Conservation (phyloP, 2,888 invertebrate genomes). For the Entomobrya multifasciata region DNA sequence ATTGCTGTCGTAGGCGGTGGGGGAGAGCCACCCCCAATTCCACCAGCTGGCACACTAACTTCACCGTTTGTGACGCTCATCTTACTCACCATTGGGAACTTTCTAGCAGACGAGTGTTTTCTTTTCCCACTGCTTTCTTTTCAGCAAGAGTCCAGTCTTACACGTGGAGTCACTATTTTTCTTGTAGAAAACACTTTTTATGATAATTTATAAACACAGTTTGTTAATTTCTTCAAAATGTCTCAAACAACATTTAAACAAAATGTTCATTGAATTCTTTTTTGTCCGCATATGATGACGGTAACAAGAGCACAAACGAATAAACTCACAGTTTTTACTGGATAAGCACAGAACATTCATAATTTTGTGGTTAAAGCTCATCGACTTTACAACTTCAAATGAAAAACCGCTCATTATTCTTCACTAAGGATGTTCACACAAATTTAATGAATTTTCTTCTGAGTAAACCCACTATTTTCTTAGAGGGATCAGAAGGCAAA, state of each 20-base stretch:
- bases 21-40: conserved; percentile 70
- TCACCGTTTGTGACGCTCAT: conserved; percentile 79
- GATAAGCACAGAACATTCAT: neutral
- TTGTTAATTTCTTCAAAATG: neutral
- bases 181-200: too few relatives aligned
- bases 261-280: neutral
- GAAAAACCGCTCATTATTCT: conserved; percentile 1
- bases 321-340: too few relatives aligned
- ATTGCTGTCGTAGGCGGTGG: conserved; percentile 40
- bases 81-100: conserved; percentile 16
- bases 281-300: conserved; percentile 13
- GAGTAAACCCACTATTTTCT: too few relatives aligned
- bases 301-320: neutral
- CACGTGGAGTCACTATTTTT: too few relatives aligned
- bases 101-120: neutral
- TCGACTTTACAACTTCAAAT: conserved; percentile 14
- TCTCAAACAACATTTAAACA: conserved; percentile 16
- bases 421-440: conserved; percentile 1
- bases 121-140: too few relatives aligned
- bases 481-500: too few relatives aligned
- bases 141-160: neutral
- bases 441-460: conserved; percentile 7
- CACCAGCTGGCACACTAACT: conserved; percentile 70
- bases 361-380: neutral
- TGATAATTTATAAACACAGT: too few relatives aligned